A percentile compares a stretch with the other conserved stretches of the same genome.
phyloP scores from a whole-genome alignment of 1,140 invertebrate genomes.

The Drosophila navojoa region DNA sequence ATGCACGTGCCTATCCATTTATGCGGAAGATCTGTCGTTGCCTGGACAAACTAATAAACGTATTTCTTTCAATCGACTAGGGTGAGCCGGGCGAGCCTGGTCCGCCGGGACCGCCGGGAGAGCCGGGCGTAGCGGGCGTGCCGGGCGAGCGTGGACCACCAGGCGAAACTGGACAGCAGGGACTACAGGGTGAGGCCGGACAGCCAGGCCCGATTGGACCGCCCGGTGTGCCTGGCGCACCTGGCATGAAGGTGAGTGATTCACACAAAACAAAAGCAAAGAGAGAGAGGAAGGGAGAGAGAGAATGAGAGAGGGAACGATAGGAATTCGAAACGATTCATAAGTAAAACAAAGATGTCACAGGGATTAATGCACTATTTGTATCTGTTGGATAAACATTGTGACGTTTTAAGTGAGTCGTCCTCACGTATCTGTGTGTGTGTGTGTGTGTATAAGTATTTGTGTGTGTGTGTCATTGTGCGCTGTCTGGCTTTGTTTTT shows the following conservation, averaged over 20 bases:
- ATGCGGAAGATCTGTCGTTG: slow-evolving; percentile 29
- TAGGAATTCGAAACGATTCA: slow-evolving; percentile 30
- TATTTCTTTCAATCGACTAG: slow-evolving; percentile 84
- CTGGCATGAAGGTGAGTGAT: slow-evolving; percentile 89
- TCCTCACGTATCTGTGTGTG: slow-evolving; percentile 25
- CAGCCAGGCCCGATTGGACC: slow-evolving; percentile 88
- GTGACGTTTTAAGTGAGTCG: slow-evolving; percentile 70
- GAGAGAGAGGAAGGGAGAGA: too few relatives aligned
- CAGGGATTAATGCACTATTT: slow-evolving; percentile 80
- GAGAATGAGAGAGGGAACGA: neutral
- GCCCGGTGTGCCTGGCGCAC: slow-evolving; percentile 88
- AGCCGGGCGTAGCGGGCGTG: slow-evolving; percentile 91
- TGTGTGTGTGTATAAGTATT: slow-evolving; percentile 17
- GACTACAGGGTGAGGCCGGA: slow-evolving; percentile 85
- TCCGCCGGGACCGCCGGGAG: slow-evolving; percentile 93
- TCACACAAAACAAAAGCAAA: slow-evolving; percentile 31
- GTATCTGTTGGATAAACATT: slow-evolving; percentile 80
- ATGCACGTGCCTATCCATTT: slow-evolving; percentile 46
- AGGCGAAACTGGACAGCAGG: slow-evolving; percentile 85
- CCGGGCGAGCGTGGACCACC: slow-evolving; percentile 90
- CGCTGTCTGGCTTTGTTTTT: slow-evolving; percentile 55
- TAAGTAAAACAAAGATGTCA: slow-evolving; percentile 70
- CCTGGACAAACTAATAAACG: slow-evolving; percentile 55
- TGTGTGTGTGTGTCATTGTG: slow-evolving; percentile 21
- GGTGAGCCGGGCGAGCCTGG: slow-evolving; percentile 96